These are phyloP conservation scores for Oedothorax gibbosus DNA, from an alignment of 1,140 invertebrate species.

Conservation along the genomic window DNA sequence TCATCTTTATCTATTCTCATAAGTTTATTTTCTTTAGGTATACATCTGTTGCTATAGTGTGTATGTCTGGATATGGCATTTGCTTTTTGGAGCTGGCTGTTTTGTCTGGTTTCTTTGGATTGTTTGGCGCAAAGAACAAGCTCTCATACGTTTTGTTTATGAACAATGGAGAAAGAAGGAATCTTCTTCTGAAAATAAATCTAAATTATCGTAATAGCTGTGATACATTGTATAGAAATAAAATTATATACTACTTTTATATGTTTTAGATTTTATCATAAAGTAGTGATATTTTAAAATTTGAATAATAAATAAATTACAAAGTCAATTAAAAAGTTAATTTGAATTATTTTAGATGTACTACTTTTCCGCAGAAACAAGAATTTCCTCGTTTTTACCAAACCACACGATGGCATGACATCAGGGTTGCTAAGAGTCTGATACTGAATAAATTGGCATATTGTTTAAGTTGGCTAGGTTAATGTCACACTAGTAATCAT, in stretches of 20 bases:
- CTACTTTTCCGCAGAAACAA: no score
- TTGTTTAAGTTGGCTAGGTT: no score
- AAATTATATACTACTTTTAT: neutral
- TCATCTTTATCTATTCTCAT: neutral
- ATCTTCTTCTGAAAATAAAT: neutral
- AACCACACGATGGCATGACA: no score
- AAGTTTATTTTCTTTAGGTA: conserved; percentile 1
- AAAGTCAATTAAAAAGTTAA: no score
- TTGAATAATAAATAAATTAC: neutral
- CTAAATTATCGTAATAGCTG: conserved; percentile 2
- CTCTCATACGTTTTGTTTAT: conserved; percentile 27
- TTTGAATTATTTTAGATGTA: no score
- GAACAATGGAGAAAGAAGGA: conserved; percentile 26
- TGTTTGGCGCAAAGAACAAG: conserved; percentile 31
- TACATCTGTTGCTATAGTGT: conserved; percentile 11
- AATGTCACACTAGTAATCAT: no score
- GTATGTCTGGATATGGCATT: conserved; percentile 25
- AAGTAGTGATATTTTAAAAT: neutral
- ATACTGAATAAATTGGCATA: no score
- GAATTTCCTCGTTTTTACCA: no score
- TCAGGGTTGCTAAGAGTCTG: no score
- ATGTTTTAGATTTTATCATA: neutral
- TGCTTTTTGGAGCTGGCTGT: conserved; percentile 15
- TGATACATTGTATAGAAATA: neutral
- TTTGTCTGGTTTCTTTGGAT: conserved; percentile 1